Evolutionary conservation across 2,888 invertebrate species (phyloP).

Genomic region (Drosophila vallismaia): DNA sequence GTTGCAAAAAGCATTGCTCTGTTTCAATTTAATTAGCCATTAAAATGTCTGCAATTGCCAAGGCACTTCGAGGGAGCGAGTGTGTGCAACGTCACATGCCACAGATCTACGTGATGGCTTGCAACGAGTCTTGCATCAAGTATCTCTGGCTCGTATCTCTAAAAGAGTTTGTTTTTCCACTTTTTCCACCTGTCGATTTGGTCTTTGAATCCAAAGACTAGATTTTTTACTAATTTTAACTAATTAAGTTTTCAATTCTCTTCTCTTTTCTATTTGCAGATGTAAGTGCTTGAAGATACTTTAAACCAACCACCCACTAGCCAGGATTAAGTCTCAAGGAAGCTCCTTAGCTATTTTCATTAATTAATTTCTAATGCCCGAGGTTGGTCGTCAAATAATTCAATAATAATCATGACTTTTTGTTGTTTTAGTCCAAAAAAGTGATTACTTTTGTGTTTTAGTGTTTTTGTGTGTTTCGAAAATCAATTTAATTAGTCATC

Average conservation of each 20-base stretch:
- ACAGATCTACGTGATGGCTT: conserved; percentile 46
- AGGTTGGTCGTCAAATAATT: conserved; percentile 5
- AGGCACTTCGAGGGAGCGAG: conserved; percentile 20
- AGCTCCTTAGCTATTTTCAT: conserved; percentile 18
- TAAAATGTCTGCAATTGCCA: conserved; percentile 53
- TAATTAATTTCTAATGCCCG: conserved; percentile 30
- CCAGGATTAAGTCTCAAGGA: conserved; percentile 5
- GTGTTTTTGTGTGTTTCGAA: background rate
- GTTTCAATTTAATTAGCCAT: conserved; percentile 77
- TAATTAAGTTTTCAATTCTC: conserved; percentile 66
- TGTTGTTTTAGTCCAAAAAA: background rate
- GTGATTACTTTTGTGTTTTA: conserved; percentile 1
- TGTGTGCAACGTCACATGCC: conserved; percentile 74
- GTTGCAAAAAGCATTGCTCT: conserved; percentile 43
- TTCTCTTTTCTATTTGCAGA: conserved; percentile 68
- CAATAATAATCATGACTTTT: conserved; percentile 4
- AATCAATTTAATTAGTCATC: background rate
- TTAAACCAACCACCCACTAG: conserved; percentile 2
- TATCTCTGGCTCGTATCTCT: conserved; percentile 25
- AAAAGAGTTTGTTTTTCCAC: background rate
- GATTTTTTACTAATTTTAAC: conserved; percentile 49
- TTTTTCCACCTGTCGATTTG: conserved; percentile 55
- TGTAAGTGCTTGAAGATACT: conserved; percentile 59
- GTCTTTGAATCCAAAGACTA: conserved; percentile 27
- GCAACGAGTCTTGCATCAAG: conserved; percentile 27